Evolutionary conservation across 2,888 invertebrate species (phyloP).

Genomic region (Zeuzera pyrina): DNA sequence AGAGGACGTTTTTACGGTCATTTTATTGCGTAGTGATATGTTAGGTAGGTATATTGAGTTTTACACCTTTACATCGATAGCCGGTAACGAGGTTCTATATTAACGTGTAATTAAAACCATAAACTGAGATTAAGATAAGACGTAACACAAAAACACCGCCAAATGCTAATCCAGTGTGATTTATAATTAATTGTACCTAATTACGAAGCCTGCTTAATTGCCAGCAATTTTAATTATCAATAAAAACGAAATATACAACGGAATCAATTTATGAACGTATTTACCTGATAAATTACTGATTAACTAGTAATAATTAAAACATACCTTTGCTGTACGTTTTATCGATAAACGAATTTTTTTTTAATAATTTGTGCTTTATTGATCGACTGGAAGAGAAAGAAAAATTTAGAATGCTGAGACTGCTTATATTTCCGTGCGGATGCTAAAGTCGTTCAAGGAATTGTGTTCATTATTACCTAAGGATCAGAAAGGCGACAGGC

Average conservation of each 20-base stretch:
- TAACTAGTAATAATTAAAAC: too few relatives aligned
- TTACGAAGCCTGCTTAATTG: slow-evolving; percentile 52
- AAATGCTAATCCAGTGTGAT: slow-evolving; percentile 52
- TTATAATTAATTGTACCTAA: slow-evolving; percentile 65
- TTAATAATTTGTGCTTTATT: too few relatives aligned
- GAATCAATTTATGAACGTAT: slow-evolving; percentile 34
- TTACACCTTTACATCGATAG: slow-evolving; percentile 43
- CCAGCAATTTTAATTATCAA: slow-evolving; percentile 66
- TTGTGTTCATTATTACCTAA: too few relatives aligned
- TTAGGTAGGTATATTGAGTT: slow-evolving; percentile 30
- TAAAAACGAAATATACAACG: slow-evolving; percentile 31
- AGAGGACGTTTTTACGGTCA: background rate
- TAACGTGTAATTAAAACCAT: slow-evolving; percentile 65
- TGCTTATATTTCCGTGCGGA: too few relatives aligned
- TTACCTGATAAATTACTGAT: slow-evolving; percentile 28
- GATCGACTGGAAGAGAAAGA: too few relatives aligned
- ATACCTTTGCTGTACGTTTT: too few relatives aligned
- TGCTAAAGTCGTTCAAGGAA: too few relatives aligned
- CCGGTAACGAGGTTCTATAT: slow-evolving; percentile 36
- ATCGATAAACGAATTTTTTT: too few relatives aligned
- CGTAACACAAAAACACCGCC: slow-evolving; percentile 43
- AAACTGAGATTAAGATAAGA: slow-evolving; percentile 57
- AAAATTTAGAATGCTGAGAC: too few relatives aligned
- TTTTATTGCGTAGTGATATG: slow-evolving; percentile 41
- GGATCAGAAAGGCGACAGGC: too few relatives aligned